Conservation (phyloP, 2,113 vertebrate genomes). For the Passerina amoena region DNA sequence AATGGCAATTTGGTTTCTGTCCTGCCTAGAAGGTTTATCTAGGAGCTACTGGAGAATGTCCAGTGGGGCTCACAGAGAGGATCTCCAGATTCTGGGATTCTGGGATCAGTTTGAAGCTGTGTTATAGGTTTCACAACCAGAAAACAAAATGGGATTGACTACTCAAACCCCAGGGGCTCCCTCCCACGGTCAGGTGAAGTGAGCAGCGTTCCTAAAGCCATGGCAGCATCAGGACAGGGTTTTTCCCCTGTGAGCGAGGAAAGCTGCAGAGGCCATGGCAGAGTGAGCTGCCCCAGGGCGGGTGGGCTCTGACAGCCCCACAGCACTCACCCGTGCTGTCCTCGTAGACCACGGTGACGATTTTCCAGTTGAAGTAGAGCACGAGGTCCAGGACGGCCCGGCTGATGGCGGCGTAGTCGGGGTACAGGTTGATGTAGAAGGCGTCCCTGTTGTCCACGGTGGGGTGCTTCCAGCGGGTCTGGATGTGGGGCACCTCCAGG, state of each 20-base stretch:
- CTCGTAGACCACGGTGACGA: conserved; percentile 94
- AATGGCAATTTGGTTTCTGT: not conserved
- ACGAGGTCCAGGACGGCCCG: conserved; percentile 92
- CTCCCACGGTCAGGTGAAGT: not conserved
- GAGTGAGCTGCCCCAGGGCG: rapidly evolving
- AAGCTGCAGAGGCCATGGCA: not conserved
- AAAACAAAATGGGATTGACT: not conserved
- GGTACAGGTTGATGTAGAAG: conserved; percentile 96
- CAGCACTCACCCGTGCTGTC: conserved; percentile 89
- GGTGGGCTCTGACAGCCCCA: rapidly evolving
- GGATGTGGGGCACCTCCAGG: conserved; percentile 96
- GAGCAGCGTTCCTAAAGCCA: not conserved
- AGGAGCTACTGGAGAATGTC: not conserved
- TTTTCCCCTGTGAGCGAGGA: not conserved
- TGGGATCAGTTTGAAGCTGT: not conserved
- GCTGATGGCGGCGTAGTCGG: conserved; percentile 94
- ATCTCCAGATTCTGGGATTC: not conserved
- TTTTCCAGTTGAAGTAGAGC: conserved; percentile 94
- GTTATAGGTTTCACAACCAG: not conserved
- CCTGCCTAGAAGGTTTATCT: not conserved
- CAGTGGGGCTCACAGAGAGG: too few relatives aligned
- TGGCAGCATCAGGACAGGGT: not conserved
- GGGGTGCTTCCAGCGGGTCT: conserved; percentile 97
- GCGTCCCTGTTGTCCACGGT: conserved; percentile 91
- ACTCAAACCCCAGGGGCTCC: not conserved